Conservation (phyloP, 2,113 vertebrate species). For the Hippoglossus stenolepis region DNA sequence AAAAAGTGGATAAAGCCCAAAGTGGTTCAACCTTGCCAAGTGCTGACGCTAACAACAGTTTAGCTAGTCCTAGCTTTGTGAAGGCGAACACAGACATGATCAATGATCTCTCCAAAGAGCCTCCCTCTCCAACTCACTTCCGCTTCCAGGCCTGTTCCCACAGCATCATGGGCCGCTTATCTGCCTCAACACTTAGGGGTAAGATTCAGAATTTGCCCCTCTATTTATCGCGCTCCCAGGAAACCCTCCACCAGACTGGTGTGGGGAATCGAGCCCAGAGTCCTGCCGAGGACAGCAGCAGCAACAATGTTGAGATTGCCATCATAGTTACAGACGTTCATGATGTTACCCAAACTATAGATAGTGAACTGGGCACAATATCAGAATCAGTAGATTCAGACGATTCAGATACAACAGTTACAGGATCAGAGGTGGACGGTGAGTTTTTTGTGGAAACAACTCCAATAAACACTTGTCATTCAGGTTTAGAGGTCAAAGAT, state of each 20-base stretch:
- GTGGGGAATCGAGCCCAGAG: slow-evolving; percentile 27
- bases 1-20: slow-evolving; percentile 1
- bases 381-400: slow-evolving; percentile 61
- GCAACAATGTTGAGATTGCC: slow-evolving; percentile 9
- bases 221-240: slow-evolving; percentile 81
- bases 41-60: slow-evolving; percentile 17
- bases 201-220: slow-evolving; percentile 83
- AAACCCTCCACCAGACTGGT: slow-evolving; percentile 59
- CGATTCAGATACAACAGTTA: slow-evolving; percentile 70
- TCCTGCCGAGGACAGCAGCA: slow-evolving; percentile 34
- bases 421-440: slow-evolving; percentile 65
- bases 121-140: slow-evolving; percentile 57
- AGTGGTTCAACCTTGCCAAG: slow-evolving; percentile 1
- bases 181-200: slow-evolving; percentile 79
- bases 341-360: slow-evolving; percentile 48
- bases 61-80: background rate
- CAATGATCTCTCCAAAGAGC: slow-evolving; percentile 42
- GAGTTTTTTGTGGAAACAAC: slow-evolving; percentile 43
- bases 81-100: slow-evolving; percentile 15
- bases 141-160: slow-evolving; percentile 62
- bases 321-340: slow-evolving; percentile 50
- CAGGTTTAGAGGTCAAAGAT: slow-evolving; percentile 45
- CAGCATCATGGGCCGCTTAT: slow-evolving; percentile 75
- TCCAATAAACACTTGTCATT: slow-evolving; percentile 18
- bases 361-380: slow-evolving; percentile 28